These are phyloP conservation scores for Athetis lepigone DNA, from an alignment of 2,888 invertebrate genomes.

Conservation along the genomic window DNA sequence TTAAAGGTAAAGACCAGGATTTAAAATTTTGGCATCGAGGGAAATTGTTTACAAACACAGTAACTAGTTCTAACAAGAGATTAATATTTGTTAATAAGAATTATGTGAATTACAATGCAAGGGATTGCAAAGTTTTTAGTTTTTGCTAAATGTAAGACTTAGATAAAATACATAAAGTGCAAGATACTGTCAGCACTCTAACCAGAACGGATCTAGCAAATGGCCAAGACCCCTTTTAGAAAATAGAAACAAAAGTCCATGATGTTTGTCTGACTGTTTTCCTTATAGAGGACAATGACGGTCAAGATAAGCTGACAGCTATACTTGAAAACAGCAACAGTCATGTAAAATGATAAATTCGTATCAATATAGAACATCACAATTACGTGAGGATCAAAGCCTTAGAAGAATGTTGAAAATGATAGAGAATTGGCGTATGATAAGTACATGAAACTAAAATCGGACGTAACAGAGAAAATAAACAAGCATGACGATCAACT, in stretches of 20 bases:
- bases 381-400: not conserved
- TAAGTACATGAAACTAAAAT: not conserved
- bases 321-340: constrained; percentile 11
- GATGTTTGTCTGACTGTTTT: constrained; percentile 8
- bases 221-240: not conserved
- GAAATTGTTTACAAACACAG: too few relatives aligned
- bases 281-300: constrained; percentile 20
- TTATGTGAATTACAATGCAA: too few relatives aligned
- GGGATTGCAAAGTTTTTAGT: too few relatives aligned
- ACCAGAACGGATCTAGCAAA: not conserved
- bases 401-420: constrained; percentile 4
- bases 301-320: constrained; percentile 15
- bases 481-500: not conserved
- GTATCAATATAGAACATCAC: constrained; percentile 14
- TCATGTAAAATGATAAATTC: constrained; percentile 10
- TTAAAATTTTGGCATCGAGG: not conserved
- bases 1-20: not conserved
- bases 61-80: too few relatives aligned
- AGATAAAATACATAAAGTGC: too few relatives aligned
- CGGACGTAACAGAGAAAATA: not conserved
- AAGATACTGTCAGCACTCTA: too few relatives aligned
- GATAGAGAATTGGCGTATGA: not conserved
- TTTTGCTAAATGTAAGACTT: too few relatives aligned
- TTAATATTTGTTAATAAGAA: too few relatives aligned
- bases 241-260: not conserved